Evolutionary conservation across 1,140 invertebrate genomes (phyloP).

Genomic region (Grapholita molesta): DNA sequence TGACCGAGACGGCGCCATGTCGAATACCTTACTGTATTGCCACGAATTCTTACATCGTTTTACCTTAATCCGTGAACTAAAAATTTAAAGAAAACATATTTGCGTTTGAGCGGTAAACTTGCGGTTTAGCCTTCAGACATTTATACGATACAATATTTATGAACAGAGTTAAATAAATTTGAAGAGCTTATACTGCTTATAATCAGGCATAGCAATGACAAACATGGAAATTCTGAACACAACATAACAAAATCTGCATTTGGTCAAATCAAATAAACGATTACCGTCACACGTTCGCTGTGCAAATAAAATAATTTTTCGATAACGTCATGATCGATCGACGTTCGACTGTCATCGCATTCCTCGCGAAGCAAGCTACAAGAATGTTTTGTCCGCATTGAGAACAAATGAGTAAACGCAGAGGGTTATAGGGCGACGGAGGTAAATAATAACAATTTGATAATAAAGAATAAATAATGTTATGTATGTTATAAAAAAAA

Average conservation of each 20-base stretch:
- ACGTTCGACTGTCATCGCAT: constrained; percentile 4
- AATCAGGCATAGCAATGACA: not conserved
- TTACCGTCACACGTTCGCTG: not conserved
- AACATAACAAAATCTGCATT: not conserved
- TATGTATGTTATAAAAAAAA: too few relatives aligned
- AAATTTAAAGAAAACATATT: too few relatives aligned
- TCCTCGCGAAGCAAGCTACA: not conserved
- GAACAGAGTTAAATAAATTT: too few relatives aligned
- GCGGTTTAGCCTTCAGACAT: not conserved
- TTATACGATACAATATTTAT: not conserved
- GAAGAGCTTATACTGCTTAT: not conserved
- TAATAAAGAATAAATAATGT: too few relatives aligned
- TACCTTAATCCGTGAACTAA: not conserved
- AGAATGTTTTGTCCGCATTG: not conserved
- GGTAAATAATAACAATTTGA: too few relatives aligned
- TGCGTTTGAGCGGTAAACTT: not conserved
- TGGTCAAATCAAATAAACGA: constrained; percentile 5
- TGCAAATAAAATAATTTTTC: constrained; percentile 15
- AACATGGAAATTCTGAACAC: not conserved
- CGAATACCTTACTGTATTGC: constrained; percentile 1
- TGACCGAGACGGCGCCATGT: constrained; percentile 30
- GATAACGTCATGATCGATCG: constrained; percentile 14
- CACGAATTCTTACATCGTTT: not conserved
- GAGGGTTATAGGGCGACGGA: not conserved
- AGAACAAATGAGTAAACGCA: constrained; percentile 3